Base-by-base conservation (phyloP, 2,888 invertebrate genomes). In the Dilophus febrilis region DNA sequence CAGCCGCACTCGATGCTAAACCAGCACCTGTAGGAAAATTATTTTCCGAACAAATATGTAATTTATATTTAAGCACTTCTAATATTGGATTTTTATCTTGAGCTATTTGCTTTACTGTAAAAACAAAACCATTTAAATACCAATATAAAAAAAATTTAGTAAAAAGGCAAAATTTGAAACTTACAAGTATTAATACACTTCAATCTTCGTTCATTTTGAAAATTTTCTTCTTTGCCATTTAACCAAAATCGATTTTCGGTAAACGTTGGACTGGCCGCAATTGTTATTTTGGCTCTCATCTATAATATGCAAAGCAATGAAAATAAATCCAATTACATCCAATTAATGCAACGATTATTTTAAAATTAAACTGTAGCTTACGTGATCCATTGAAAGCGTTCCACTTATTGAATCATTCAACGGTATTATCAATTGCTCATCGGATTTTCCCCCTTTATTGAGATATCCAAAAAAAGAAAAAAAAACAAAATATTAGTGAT, bases 11-110 rank as follows among this genome's bases (percentile, higher is more conserved):
- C 2, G 95, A 97, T 1, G 98, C 98, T 36, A 99, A 67, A 1
- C 98, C 98, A 40, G 97, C 95, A 4, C 94, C 94, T 4, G 97
- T 97, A 11, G 98, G 98, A 56, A 99, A 99, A 66, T 97, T 97
- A 60, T 98, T 98, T 54, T 77, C 77, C 0, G 90, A 90, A 55
- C 81, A 83, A 50, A 90, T 77, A 49, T 78, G 81, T 29, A 90
- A 55, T 53, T 83, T 80, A 78, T 80, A 83, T 13, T 68, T 59
- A 10, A 74, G 54, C 43, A 70, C 64, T 43, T 65, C 59, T 41
- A 41, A 38, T 3, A 50, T 39, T 3, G 45, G 42, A 5, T 51
- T 52, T 39, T 51, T 53, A 1, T 48, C 37, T 50, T 53, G 0
- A 46, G 56, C 58, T 19, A 59, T 43, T 6, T 49, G 49, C 37